These are phyloP conservation scores for Microctenopoma stevenorrisi DNA, from an alignment of 2,797 vertebrate genomes.

Conservation along the genomic window DNA sequence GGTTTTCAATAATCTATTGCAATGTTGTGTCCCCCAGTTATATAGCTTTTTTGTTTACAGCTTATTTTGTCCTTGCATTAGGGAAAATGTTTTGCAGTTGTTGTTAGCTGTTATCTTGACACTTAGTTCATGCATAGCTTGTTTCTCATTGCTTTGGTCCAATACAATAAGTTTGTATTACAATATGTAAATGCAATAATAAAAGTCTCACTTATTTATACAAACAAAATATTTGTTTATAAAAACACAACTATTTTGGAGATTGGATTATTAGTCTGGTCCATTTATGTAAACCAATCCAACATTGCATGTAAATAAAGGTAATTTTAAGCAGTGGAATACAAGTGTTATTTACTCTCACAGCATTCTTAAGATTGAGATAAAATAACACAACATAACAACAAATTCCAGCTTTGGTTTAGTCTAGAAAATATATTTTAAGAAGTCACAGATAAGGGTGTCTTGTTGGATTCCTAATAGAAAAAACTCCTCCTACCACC, in stretches of 20 bases:
- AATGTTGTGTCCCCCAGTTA: neutral
- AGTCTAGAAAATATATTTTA: constrained; percentile 52
- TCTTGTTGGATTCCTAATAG: constrained; percentile 56
- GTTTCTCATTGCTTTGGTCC: neutral
- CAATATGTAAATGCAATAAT: neutral
- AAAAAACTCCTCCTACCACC: constrained; percentile 64
- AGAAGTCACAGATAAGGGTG: constrained; percentile 53
- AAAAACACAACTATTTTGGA: neutral
- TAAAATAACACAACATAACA: constrained; percentile 14
- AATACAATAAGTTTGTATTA: neutral
- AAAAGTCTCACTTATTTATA: neutral
- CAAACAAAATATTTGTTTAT: neutral
- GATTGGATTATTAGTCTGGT: neutral
- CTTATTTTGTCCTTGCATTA: neutral
- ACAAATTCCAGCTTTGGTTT: constrained; percentile 28
- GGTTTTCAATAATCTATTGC: too few relatives aligned
- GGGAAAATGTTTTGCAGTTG: neutral
- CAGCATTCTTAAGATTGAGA: neutral
- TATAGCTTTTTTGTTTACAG: neutral
- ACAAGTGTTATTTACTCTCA: constrained; percentile 12
- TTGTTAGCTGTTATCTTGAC: too few relatives aligned
- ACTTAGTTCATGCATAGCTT: neutral
- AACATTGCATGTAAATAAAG: neutral
- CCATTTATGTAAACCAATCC: neutral
- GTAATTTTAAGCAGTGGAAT: constrained; percentile 4